Conservation (phyloP, 2,888 invertebrate species). For the Meghimatium bilineatum region DNA sequence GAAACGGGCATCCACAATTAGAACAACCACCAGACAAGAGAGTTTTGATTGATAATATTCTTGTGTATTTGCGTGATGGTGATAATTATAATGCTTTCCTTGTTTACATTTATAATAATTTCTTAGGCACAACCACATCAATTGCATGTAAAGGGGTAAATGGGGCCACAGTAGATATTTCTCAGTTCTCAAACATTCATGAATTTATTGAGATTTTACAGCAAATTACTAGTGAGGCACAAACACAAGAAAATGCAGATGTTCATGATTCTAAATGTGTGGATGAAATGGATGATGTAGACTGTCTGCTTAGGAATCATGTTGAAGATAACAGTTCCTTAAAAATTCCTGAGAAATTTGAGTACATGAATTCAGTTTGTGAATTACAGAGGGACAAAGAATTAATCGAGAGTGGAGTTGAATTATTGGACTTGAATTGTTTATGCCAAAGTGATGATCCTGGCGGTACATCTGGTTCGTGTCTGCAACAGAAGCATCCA, state of each 20-base stretch:
- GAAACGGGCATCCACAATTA: neutral
- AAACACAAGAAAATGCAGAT: neutral
- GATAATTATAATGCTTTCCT: neutral
- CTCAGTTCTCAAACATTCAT: constrained; percentile 15
- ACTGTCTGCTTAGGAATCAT: neutral
- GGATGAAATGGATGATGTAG: neutral
- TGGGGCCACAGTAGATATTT: neutral
- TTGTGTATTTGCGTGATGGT: neutral
- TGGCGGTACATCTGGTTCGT: neutral
- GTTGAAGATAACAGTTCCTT: neutral
- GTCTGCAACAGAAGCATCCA: neutral
- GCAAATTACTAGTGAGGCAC: neutral
- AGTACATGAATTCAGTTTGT: neutral
- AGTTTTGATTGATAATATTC: constrained; percentile 25
- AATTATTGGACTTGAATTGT: neutral
- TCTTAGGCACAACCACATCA: neutral
- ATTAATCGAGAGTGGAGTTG: neutral
- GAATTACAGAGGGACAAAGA: neutral
- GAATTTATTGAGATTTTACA: constrained; percentile 18
- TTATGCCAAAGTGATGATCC: neutral
- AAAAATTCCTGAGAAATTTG: constrained; percentile 1
- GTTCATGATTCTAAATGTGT: neutral
- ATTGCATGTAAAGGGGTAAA: neutral
- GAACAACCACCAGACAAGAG: neutral
- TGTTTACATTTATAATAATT: constrained; percentile 1